Conservation (phyloP, 2,797 vertebrate species). For the Pteronotus mesoamericanus region DNA sequence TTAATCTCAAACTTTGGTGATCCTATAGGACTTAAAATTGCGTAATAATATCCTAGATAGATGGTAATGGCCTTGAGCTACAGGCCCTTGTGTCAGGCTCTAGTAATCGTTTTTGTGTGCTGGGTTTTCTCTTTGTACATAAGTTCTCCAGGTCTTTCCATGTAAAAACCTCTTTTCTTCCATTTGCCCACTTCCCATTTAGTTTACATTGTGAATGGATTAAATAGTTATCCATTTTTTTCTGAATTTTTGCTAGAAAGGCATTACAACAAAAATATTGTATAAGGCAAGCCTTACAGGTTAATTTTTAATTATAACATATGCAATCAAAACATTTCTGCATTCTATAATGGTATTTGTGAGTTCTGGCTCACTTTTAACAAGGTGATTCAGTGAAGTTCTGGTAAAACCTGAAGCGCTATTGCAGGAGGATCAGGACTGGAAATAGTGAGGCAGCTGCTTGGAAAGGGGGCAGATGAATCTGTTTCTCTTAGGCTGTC, state of each 20-base stretch:
- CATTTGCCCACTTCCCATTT: not conserved
- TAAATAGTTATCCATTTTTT: slow-evolving; percentile 28
- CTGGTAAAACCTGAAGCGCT: not conserved
- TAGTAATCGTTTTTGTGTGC: not conserved
- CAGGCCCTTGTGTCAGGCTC: not conserved
- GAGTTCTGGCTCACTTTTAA: not conserved
- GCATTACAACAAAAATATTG: slow-evolving; percentile 12
- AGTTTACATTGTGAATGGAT: slow-evolving; percentile 8
- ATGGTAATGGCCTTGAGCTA: not conserved
- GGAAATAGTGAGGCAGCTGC: not conserved
- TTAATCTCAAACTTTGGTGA: slow-evolving; percentile 44
- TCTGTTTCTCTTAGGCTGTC: not conserved
- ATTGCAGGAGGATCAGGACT: not conserved
- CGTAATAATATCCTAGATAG: not conserved
- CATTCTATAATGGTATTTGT: not conserved
- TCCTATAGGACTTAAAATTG: not conserved
- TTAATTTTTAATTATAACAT: slow-evolving; percentile 18
- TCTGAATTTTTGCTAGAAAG: slow-evolving; percentile 58
- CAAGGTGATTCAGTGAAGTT: not conserved
- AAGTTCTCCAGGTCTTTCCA: not conserved
- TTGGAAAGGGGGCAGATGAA: not conserved
- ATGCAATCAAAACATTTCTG: not conserved
- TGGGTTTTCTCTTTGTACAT: not conserved
- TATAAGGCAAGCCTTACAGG: not conserved
- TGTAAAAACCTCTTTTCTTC: not conserved